Percentiles rank a stretch among this genome's conserved stretches.
These are phyloP conservation scores for Magallana angulata DNA, from an alignment of 1,140 invertebrate species.

Conservation along the genomic window DNA sequence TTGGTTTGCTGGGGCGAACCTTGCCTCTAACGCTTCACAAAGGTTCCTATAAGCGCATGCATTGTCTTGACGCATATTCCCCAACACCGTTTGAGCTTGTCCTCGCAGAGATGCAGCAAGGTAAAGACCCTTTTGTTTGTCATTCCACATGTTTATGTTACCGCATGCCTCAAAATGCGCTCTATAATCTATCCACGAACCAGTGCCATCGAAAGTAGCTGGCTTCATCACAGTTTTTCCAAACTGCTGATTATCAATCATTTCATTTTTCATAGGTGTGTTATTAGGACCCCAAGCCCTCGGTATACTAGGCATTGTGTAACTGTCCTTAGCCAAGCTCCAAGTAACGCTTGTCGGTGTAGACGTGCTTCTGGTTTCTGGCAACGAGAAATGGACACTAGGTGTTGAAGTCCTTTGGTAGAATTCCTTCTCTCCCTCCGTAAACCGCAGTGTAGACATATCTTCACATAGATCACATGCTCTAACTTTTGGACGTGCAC, in stretches of 20 bases:
- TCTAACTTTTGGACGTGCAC: too few relatives aligned
- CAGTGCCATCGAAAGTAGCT: slow-evolving; percentile 49
- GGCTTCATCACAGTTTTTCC: slow-evolving; percentile 39
- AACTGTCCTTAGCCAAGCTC: not conserved
- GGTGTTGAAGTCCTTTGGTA: too few relatives aligned
- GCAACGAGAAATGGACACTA: not conserved
- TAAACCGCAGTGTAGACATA: too few relatives aligned
- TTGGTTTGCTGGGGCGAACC: slow-evolving; percentile 53
- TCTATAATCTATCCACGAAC: slow-evolving; percentile 54
- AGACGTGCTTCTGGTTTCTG: too few relatives aligned
- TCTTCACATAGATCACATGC: too few relatives aligned
- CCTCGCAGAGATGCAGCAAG: slow-evolving; percentile 47
- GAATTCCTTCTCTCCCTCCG: too few relatives aligned
- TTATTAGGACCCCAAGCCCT: not conserved
- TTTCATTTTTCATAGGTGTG: not conserved
- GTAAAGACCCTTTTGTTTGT: slow-evolving; percentile 44
- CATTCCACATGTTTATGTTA: slow-evolving; percentile 39
- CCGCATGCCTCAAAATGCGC: slow-evolving; percentile 55
- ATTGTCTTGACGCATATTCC: not conserved
- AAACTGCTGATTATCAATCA: not conserved
- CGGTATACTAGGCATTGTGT: not conserved
- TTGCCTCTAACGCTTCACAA: slow-evolving; percentile 45
- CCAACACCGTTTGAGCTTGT: slow-evolving; percentile 30
- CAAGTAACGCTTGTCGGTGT: not conserved
- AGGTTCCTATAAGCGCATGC: not conserved